phyloP scores from a whole-genome alignment of 2,888 invertebrate species.

The Carpatolechia fugitivella region DNA sequence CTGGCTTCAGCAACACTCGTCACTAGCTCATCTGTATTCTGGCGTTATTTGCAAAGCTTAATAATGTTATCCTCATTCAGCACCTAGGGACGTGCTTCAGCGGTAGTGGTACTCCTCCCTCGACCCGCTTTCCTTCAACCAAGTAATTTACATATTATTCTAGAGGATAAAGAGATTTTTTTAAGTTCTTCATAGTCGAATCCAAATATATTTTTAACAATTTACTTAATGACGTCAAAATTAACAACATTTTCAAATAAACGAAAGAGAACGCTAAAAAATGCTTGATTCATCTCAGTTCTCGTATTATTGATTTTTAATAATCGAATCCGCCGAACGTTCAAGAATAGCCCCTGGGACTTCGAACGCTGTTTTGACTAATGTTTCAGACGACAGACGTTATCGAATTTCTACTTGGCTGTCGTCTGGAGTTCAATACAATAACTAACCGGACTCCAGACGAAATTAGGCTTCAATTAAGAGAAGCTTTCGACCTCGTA shows the following conservation, averaged over 20 bases:
- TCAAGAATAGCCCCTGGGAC: too few relatives aligned
- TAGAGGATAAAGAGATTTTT: too few relatives aligned
- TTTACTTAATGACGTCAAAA: too few relatives aligned
- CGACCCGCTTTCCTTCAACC: not conserved
- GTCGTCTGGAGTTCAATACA: not conserved
- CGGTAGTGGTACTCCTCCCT: not conserved
- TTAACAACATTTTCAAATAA: too few relatives aligned
- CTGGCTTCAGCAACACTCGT: slow-evolving; percentile 64
- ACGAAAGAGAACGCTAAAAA: too few relatives aligned
- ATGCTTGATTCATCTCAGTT: too few relatives aligned
- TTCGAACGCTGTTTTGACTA: not conserved
- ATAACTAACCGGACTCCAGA: not conserved
- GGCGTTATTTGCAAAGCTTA: slow-evolving; percentile 61
- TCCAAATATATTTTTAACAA: too few relatives aligned
- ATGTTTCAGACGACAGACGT: not conserved
- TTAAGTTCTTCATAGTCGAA: too few relatives aligned
- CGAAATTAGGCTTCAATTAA: not conserved
- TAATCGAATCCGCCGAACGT: too few relatives aligned
- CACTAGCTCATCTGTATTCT: slow-evolving; percentile 68
- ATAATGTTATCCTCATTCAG: slow-evolving; percentile 58
- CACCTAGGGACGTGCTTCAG: slow-evolving; percentile 33
- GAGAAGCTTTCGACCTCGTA: not conserved
- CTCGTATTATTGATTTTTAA: too few relatives aligned
- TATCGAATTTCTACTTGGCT: not conserved
- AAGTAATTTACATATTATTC: too few relatives aligned